Percentiles rank a stretch among this genome's conserved stretches.
phyloP scores from a whole-genome alignment of 2,797 vertebrate species.

The Sandelia bainsii region DNA sequence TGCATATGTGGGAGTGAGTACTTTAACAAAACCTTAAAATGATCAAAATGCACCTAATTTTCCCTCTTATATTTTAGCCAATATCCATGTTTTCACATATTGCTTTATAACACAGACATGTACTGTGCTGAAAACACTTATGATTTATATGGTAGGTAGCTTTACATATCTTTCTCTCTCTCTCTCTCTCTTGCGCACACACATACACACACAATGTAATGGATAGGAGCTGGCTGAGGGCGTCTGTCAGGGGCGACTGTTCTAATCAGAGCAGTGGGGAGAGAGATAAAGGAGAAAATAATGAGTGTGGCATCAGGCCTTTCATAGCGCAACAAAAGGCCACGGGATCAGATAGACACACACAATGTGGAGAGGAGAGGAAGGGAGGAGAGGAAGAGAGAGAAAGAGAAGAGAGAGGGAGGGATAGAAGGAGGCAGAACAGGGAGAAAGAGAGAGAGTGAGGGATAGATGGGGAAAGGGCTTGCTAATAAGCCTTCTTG shows the following conservation, averaged over 20 bases:
- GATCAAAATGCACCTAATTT: slow-evolving; percentile 32
- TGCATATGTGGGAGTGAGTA: slow-evolving; percentile 20
- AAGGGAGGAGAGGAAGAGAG: slow-evolving; percentile 78
- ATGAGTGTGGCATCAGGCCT: slow-evolving; percentile 88
- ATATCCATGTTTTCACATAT: slow-evolving; percentile 48
- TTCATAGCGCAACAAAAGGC: slow-evolving; percentile 86
- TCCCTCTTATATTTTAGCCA: slow-evolving; percentile 20
- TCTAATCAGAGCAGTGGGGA: slow-evolving; percentile 88
- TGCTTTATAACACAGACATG: slow-evolving; percentile 59
- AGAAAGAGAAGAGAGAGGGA: slow-evolving; percentile 49
- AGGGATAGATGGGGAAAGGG: slow-evolving; percentile 55
- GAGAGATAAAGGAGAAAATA: slow-evolving; percentile 91
- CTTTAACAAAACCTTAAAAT: slow-evolving; percentile 41
- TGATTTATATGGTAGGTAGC: slow-evolving; percentile 72
- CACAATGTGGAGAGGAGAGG: slow-evolving; percentile 84
- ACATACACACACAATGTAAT: slow-evolving; percentile 89
- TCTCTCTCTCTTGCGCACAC: slow-evolving; percentile 24
- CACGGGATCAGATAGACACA: slow-evolving; percentile 86
- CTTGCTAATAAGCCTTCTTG: slow-evolving; percentile 78
- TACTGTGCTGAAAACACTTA: slow-evolving; percentile 69
- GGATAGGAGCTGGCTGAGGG: slow-evolving; percentile 92
- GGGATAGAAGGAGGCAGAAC: slow-evolving; percentile 69
- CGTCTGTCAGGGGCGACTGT: slow-evolving; percentile 89
- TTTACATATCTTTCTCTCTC: slow-evolving; percentile 51
- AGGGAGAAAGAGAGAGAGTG: slow-evolving; percentile 29